A percentile compares a stretch with the other conserved stretches of the same genome.
phyloP scores from a whole-genome alignment of 2,888 invertebrate genomes.

The Adelphocoris suturalis region DNA sequence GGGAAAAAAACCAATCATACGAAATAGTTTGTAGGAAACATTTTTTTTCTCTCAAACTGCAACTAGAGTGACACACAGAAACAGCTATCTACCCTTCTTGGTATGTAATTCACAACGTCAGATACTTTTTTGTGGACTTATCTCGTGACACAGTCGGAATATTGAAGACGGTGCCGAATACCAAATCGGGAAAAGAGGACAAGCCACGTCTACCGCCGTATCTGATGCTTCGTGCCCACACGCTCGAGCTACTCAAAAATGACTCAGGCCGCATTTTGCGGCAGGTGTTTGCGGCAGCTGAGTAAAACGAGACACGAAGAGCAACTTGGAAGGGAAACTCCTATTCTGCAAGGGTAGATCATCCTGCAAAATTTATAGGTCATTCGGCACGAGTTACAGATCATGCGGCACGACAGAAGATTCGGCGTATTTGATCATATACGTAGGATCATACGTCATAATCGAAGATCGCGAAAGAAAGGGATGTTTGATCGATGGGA shows the following conservation, averaged over 20 bases:
- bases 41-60: too few relatives aligned
- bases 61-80: too few relatives aligned
- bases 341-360: too few relatives aligned
- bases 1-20: too few relatives aligned
- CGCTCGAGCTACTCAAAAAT: neutral
- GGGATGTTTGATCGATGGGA: neutral
- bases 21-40: too few relatives aligned
- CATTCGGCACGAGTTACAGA: neutral
- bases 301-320: neutral
- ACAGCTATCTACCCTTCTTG: too few relatives aligned
- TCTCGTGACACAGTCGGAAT: neutral
- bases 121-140: neutral
- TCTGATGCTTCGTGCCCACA: conserved; percentile 41
- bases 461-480: conserved; percentile 32
- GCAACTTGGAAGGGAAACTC: too few relatives aligned
- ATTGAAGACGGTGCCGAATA: conserved; percentile 12
- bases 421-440: neutral
- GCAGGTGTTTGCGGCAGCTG: conserved; percentile 5
- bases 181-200: neutral
- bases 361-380: too few relatives aligned
- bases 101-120: too few relatives aligned
- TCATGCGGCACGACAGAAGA: neutral
- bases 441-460: neutral
- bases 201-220: neutral
- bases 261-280: neutral